Evolutionary conservation across 2,888 invertebrate genomes (phyloP).

Genomic region (Dolichopus griseipennis): DNA sequence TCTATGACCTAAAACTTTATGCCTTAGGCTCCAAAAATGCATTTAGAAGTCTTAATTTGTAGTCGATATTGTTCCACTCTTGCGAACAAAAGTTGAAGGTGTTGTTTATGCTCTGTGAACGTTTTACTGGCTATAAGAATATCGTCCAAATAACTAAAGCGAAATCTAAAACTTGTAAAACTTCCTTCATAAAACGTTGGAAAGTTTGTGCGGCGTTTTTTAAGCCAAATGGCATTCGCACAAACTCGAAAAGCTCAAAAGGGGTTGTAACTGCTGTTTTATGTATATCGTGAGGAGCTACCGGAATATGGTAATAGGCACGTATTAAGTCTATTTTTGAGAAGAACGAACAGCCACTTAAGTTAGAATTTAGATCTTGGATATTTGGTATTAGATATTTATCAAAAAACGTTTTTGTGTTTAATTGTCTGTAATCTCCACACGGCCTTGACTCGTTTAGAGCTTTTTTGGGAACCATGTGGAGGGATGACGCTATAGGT

Average conservation of each 20-base stretch:
- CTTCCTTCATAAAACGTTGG: constrained; percentile 29
- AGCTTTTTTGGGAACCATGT: not conserved
- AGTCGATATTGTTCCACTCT: constrained; percentile 22
- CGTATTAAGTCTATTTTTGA: too few species aligned
- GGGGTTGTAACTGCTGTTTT: too few species aligned
- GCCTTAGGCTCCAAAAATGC: constrained; percentile 8
- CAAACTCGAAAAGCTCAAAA: too few species aligned
- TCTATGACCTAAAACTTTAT: constrained; percentile 9
- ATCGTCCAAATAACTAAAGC: constrained; percentile 26
- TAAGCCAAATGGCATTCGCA: too few species aligned
- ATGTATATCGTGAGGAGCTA: too few species aligned
- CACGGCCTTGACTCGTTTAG: not conserved
- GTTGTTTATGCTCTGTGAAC: constrained; percentile 22
- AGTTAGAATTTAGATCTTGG: not conserved
- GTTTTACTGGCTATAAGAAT: constrained; percentile 22
- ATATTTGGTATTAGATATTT: constrained; percentile 9
- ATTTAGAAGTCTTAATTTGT: constrained; percentile 20
- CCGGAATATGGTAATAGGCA: too few species aligned
- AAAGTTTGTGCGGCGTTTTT: too few species aligned
- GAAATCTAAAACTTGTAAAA: constrained; percentile 24
- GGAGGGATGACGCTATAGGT: too few species aligned
- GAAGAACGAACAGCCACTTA: too few species aligned
- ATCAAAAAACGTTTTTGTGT: constrained; percentile 9
- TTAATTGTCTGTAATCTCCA: too few species aligned
- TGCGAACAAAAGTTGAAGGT: too few species aligned